A percentile compares a stretch with the other conserved stretches of the same genome.
Evolutionary conservation across 2,888 invertebrate genomes (phyloP).

Genomic region (Ariolimax columbianus): DNA sequence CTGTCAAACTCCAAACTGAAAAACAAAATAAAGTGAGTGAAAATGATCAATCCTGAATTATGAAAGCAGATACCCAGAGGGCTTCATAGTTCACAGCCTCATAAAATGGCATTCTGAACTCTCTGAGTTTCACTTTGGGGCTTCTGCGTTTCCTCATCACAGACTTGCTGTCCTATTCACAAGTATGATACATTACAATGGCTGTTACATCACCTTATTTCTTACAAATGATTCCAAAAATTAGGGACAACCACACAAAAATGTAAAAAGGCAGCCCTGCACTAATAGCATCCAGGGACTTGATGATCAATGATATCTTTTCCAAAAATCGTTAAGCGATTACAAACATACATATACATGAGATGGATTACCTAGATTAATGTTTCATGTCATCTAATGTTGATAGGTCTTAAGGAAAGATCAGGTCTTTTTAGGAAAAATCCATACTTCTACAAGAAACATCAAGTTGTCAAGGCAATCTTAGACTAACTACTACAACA

Average conservation of each 20-base stretch:
- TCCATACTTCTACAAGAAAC: not conserved
- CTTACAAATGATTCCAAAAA: not conserved
- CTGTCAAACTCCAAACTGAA: slow-evolving; percentile 10
- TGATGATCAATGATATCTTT: not conserved
- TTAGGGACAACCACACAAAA: not conserved
- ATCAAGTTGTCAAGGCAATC: not conserved
- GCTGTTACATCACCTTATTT: not conserved
- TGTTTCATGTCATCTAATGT: too few relatives aligned
- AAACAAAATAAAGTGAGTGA: slow-evolving; percentile 19
- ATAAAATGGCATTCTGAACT: not conserved
- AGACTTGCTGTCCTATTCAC: slow-evolving; percentile 1
- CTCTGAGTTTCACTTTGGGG: not conserved
- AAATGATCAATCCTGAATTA: not conserved
- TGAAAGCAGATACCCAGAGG: slow-evolving; percentile 16
- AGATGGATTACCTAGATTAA: not conserved
- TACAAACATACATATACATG: not conserved
- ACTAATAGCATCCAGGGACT: not conserved
- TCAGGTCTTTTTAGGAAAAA: not conserved
- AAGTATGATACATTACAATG: slow-evolving; percentile 1
- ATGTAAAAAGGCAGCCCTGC: not conserved
- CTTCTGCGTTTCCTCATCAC: not conserved
- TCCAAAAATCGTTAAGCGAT: not conserved
- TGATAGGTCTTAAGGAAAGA: not conserved
- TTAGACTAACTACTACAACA: not conserved
- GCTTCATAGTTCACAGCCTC: slow-evolving; percentile 3